Percentiles rank a stretch among this genome's conserved stretches.
These are phyloP conservation scores for Synergus umbraculus DNA, from an alignment of 2,888 invertebrate species.

Conservation along the genomic window DNA sequence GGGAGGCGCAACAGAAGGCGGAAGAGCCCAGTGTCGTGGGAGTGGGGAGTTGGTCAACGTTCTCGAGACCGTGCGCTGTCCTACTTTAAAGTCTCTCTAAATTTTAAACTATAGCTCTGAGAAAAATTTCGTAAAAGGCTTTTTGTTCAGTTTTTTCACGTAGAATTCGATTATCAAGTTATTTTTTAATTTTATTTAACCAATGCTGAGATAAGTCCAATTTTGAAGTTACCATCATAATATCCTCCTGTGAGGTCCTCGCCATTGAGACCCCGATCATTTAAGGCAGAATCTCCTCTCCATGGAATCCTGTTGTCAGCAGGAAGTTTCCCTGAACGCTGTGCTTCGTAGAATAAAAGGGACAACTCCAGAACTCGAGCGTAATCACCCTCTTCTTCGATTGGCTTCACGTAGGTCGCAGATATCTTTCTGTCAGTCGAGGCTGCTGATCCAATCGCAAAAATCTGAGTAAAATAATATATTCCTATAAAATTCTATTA, in stretches of 20 bases:
- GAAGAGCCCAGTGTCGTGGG: background rate
- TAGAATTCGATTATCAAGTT: background rate
- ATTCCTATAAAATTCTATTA: no score
- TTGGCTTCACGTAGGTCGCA: conserved; percentile 3
- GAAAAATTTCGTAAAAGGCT: background rate
- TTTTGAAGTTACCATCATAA: conserved; percentile 78
- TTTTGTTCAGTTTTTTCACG: background rate
- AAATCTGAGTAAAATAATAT: background rate
- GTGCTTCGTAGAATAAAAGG: conserved; percentile 80
- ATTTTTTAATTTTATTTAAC: background rate
- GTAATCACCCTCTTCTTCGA: conserved; percentile 74
- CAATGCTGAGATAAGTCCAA: background rate
- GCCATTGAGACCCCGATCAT: conserved; percentile 78
- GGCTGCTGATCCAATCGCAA: background rate
- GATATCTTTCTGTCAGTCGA: conserved; percentile 43
- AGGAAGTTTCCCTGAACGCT: conserved; percentile 79
- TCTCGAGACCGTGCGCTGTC: background rate
- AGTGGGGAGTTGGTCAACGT: background rate
- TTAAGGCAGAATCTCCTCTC: conserved; percentile 79
- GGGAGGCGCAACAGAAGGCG: background rate
- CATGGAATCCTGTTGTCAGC: conserved; percentile 78
- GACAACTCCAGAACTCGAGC: conserved; percentile 78
- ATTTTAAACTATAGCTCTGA: background rate
- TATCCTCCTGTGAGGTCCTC: conserved; percentile 81
- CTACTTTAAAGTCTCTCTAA: background rate